Base-by-base conservation (phyloP, 2,888 invertebrate species). In the Lymantria dispar region DNA sequence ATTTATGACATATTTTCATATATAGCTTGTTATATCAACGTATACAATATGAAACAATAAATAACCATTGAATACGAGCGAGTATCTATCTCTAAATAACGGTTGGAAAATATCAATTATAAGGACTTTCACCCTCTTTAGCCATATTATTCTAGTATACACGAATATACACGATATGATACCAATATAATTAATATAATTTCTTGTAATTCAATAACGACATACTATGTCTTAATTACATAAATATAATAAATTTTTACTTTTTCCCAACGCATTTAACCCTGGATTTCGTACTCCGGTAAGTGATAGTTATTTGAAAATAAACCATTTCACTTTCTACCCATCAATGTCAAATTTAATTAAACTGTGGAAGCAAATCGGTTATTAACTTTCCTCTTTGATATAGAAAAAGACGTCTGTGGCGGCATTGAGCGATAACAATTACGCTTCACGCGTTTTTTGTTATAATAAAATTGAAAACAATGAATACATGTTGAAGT, bases 331-430 rank as follows among this genome's bases (percentile, higher is more conserved):
- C 60, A 74, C 78, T 82, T 80, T 83, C 78, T 63, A 69, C 52
- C 49, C 58, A 62, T 77, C 70, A 70, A 70, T 72, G 71, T 76
- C 73, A 65, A 76, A 76, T 70, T 68, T 75, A 71, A 76, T 75
- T 62, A 77, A 71, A 66, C 49, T 71, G 67, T 72, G 58, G 64
- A 72, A 78, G 74, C 68, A 63, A 76, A 73, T 74, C 58, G 53
- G 67, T 74, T 72, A 78, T 79, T 78, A 80, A 83, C 85, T 85
- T 87, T 87, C 83, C 74, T 81, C 72, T 70, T 70, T 64, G 70
- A 64, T 65, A 73, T 74, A 76, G 78, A 81, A 78, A n/a, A 78
- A 78, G 78, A 68, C 61, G 49, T 63, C 64, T 74, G 70, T 64
- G 66, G 68, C 64, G 70, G 55, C 70, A 72, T 73, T 72, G 73